These are phyloP conservation scores for Panorpa germanica DNA, from an alignment of 2,888 invertebrate genomes.

Conservation along the genomic window DNA sequence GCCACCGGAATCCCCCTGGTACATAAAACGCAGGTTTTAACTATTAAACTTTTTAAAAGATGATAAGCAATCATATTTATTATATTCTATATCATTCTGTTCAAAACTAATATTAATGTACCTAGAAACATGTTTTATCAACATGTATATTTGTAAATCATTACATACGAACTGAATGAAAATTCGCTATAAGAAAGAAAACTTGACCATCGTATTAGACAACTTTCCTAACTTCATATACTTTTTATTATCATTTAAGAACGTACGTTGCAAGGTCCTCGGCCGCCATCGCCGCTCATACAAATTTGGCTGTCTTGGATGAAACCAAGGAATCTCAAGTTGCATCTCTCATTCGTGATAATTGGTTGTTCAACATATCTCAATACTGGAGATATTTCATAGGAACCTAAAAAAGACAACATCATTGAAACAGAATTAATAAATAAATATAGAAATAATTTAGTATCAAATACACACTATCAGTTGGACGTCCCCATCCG, in stretches of 20 bases:
- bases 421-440: neutral
- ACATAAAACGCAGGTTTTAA: no score
- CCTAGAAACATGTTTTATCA: no score
- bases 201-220: no score
- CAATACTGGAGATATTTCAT: conserved; percentile 19
- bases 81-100: no score
- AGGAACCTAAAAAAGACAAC: conserved; percentile 10
- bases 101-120: no score
- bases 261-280: conserved; percentile 27
- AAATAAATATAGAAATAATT: neutral
- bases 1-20: conserved; percentile 18
- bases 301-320: conserved; percentile 25
- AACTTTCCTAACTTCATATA: no score
- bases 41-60: no score
- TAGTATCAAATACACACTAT: conserved; percentile 13
- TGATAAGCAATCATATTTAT: no score
- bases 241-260: no score
- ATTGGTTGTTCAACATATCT: conserved; percentile 23
- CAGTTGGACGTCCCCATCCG: conserved; percentile 27
- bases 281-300: conserved; percentile 20
- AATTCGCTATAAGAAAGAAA: no score
- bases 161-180: no score
- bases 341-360: conserved; percentile 22
- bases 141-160: no score
- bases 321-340: conserved; percentile 21